These are phyloP conservation scores for Eremophila alpestris DNA, from an alignment of 2,797 vertebrate species.

Conservation along the genomic window DNA sequence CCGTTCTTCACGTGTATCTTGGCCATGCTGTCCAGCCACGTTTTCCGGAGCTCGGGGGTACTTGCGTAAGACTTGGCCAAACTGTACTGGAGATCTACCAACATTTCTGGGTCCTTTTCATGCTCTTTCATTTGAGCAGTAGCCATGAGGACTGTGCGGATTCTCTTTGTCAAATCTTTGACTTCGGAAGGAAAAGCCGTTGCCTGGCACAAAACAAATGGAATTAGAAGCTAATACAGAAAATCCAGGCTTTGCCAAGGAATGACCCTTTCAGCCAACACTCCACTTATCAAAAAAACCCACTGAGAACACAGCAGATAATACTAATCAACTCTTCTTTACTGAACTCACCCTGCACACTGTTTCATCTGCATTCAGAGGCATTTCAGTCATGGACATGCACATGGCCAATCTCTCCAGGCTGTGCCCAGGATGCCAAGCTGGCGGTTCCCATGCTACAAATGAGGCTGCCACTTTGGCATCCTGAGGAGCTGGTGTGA, in stretches of 20 bases:
- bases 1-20: slow-evolving; percentile 94
- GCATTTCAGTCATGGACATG: background rate
- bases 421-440: background rate
- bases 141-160: slow-evolving; percentile 96
- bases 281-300: background rate
- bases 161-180: slow-evolving; percentile 94
- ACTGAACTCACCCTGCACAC: background rate
- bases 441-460: background rate
- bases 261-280: background rate
- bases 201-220: slow-evolving; percentile 75
- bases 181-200: slow-evolving; percentile 93
- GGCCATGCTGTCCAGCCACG: slow-evolving; percentile 98
- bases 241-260: background rate
- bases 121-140: slow-evolving; percentile 98
- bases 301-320: background rate
- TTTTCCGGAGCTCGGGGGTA: slow-evolving; percentile 93
- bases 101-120: slow-evolving; percentile 94
- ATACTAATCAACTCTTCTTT: background rate
- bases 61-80: slow-evolving; percentile 95
- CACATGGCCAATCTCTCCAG: background rate
- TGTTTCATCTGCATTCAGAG: background rate
- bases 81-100: slow-evolving; percentile 95
- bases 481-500: background rate
- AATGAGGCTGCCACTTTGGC: background rate
- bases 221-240: background rate